A percentile compares a stretch with the other conserved stretches of the same genome.
Evolutionary conservation across 2,888 invertebrate genomes (phyloP).

Genomic region (Sinhomidia bicolor): DNA sequence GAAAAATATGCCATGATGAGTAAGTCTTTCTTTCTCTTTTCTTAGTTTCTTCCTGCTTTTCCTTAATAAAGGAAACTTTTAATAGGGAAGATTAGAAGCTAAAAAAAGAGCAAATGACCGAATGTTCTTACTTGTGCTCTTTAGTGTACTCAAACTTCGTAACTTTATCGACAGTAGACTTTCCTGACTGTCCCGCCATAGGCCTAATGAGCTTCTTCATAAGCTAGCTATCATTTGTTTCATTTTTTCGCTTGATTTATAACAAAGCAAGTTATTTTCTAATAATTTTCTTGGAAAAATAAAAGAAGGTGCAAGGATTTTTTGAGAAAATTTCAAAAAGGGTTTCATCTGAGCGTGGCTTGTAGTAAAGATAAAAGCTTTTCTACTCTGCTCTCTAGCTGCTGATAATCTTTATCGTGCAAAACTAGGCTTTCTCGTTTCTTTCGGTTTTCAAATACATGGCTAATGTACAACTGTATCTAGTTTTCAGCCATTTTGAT

Average conservation of each 20-base stretch:
- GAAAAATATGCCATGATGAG: slow-evolving; percentile 82
- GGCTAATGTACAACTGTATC: background rate
- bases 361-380: no score
- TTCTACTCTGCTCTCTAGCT: no score
- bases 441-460: background rate
- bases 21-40: slow-evolving; percentile 63
- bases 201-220: no score
- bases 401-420: no score
- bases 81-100: background rate
- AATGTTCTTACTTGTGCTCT: no score
- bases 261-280: no score
- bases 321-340: background rate
- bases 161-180: no score
- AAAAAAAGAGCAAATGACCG: background rate
- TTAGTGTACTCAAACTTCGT: no score
- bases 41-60: background rate
- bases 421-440: background rate
- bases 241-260: no score
- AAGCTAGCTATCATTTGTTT: no score
- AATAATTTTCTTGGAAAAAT: background rate
- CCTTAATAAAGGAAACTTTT: background rate
- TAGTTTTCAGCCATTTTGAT: background rate
- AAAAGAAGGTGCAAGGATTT: background rate
- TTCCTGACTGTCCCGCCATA: no score
- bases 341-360: background rate